Conservation (phyloP, 2,113 vertebrate species). For the Burhinus bistriatus region DNA sequence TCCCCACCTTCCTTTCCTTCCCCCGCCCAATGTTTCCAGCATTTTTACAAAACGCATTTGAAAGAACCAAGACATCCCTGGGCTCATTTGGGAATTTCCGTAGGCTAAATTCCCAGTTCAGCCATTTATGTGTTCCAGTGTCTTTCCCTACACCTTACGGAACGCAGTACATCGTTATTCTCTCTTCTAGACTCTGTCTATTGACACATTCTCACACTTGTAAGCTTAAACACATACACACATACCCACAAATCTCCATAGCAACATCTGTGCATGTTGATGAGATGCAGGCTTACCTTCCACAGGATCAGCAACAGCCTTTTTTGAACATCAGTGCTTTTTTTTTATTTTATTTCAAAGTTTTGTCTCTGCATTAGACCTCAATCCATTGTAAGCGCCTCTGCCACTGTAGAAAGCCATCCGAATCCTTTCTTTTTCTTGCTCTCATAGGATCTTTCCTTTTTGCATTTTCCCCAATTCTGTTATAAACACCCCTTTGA, state of each 20-base stretch:
- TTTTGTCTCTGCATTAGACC: not conserved
- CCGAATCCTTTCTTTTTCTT: not conserved
- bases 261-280: conserved; percentile 60
- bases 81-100: not conserved
- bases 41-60: not conserved
- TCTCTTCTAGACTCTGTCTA: conserved; percentile 1
- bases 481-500: not conserved
- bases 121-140: not conserved
- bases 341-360: not conserved
- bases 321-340: not conserved
- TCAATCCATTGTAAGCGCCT: not conserved
- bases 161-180: conserved; percentile 3
- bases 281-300: conserved; percentile 35
- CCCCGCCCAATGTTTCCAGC: not conserved
- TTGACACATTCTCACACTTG: conserved; percentile 55
- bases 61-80: not conserved
- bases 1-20: not conserved
- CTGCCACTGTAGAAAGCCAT: not conserved
- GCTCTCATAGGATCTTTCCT: not conserved
- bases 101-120: not conserved
- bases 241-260: conserved; percentile 62
- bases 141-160: not conserved
- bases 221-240: conserved; percentile 42
- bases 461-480: not conserved
- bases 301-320: not conserved